Evolutionary conservation across 2,888 invertebrate species (phyloP).

Genomic region (Hemithea aestivaria): DNA sequence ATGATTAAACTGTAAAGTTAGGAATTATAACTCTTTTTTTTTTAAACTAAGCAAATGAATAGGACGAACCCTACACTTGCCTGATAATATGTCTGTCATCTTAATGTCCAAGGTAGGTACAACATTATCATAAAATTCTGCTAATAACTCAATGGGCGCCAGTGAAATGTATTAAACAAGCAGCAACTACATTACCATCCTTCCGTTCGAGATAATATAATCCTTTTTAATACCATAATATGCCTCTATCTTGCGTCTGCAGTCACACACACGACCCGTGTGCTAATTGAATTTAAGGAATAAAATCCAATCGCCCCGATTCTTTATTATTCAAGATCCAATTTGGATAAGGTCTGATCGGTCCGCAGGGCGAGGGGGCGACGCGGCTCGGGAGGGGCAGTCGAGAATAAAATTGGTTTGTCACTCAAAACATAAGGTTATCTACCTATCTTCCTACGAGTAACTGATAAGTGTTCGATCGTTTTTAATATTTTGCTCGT

Average conservation of each 20-base stretch:
- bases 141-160: too few species aligned
- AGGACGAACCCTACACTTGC: too few species aligned
- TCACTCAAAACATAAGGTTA: slow-evolving; percentile 79
- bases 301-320: slow-evolving; percentile 80
- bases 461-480: slow-evolving; percentile 17
- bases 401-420: slow-evolving; percentile 79
- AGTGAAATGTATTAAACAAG: neutral
- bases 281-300: slow-evolving; percentile 81
- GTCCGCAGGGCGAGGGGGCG: slow-evolving; percentile 55
- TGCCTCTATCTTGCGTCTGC: slow-evolving; percentile 76
- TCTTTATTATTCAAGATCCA: slow-evolving; percentile 81
- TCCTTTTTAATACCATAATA: slow-evolving; percentile 75
- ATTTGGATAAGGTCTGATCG: slow-evolving; percentile 80
- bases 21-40: too few species aligned
- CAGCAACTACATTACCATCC: slow-evolving; percentile 32
- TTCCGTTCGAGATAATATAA: slow-evolving; percentile 50
- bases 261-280: slow-evolving; percentile 76
- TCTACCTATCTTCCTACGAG: slow-evolving; percentile 34
- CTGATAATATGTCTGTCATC: too few species aligned
- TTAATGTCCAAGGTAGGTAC: too few species aligned
- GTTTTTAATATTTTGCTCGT: slow-evolving; percentile 12
- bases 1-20: too few species aligned
- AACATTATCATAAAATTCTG: too few species aligned
- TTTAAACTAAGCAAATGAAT: too few species aligned
- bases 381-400: slow-evolving; percentile 60